These are phyloP conservation scores for Drosophila erecta DNA, from an alignment of 1,140 invertebrate species.

Conservation along the genomic window DNA sequence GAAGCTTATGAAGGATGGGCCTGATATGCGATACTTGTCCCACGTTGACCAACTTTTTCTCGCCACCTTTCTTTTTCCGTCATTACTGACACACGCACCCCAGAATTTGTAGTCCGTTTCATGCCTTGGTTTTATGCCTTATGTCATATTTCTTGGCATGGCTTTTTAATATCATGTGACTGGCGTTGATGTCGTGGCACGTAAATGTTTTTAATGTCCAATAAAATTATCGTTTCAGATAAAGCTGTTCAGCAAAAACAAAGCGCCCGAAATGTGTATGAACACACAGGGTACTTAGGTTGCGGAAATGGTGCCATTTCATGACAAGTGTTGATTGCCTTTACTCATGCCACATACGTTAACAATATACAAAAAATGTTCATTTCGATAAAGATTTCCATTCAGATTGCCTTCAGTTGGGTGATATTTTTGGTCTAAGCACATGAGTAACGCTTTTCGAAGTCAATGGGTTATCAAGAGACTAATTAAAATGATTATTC, in stretches of 20 bases:
- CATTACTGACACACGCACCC: constrained; percentile 59
- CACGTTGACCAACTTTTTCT: constrained; percentile 54
- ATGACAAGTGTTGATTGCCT: constrained; percentile 45
- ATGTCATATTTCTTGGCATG: constrained; percentile 63
- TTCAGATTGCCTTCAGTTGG: too few species aligned
- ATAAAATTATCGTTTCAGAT: constrained; percentile 75
- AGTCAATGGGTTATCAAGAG: background rate
- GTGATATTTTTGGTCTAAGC: background rate
- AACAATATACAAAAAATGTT: constrained; percentile 7
- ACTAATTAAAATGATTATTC: background rate
- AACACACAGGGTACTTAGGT: constrained; percentile 19
- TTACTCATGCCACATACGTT: constrained; percentile 1
- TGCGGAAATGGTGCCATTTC: constrained; percentile 28
- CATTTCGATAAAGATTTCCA: background rate
- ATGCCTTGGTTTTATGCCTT: constrained; percentile 52
- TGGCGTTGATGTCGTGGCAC: constrained; percentile 64
- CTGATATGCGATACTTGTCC: constrained; percentile 66
- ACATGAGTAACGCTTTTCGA: background rate
- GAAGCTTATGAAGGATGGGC: constrained; percentile 78
- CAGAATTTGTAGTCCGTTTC: constrained; percentile 29
- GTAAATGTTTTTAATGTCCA: constrained; percentile 78
- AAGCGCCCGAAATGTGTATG: constrained; percentile 27
- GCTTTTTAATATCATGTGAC: constrained; percentile 74
- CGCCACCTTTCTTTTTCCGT: constrained; percentile 25
- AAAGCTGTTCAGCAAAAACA: constrained; percentile 54